Base-by-base conservation (phyloP, 2,797 vertebrate genomes). In the Peromyscus aztecus region DNA sequence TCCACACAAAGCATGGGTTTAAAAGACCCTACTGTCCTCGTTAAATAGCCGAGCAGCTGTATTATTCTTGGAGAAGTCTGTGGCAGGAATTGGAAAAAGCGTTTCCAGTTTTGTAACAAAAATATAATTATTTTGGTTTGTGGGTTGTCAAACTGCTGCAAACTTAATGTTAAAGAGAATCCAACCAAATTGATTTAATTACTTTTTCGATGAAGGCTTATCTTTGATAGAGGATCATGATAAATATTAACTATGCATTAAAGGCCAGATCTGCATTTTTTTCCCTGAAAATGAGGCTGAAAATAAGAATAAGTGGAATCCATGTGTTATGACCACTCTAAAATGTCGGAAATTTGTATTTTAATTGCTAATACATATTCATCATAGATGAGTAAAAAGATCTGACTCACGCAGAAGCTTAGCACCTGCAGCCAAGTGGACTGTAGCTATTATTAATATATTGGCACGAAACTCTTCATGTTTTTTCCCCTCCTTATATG, bases 11-110 rank as follows among this genome's bases (percentile, higher is more conserved):
- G 61, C 73, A 59, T 49, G 57, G 27, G 73, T 46, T 76, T 37
- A 80, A 73, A 61, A 55, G 65, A 89, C 7, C 3, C 17, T 10
- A 29, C 69, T 75, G 92, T 85, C 37, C n/a, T 49, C 10, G 49
- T 81, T 93, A 55, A 88, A n/a, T 61, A 90, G 87, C 83, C 17
- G 37, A 92, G 83, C 94, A 93, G 90, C 90, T 95, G 87, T 90
- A 86, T 93, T 94, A 90, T 92, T 93, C 49, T 86, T 94, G 86
- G 40, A 92, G 63, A 88, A 90, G 57, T 63, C 77, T 81, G 34
- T 65, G 61, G 43, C 67, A 82, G 89, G 59, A 92, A 73, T 16
- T 95, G 94, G 76, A 90, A 94, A 95, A 94, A 86, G 78, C 29
- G 14, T 91, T 95, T 65, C 89, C 84, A 91, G 49, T 80, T 91